These are phyloP conservation scores for Pseudomyrmex cubaensis DNA, from an alignment of 1,140 invertebrate genomes.

Conservation along the genomic window DNA sequence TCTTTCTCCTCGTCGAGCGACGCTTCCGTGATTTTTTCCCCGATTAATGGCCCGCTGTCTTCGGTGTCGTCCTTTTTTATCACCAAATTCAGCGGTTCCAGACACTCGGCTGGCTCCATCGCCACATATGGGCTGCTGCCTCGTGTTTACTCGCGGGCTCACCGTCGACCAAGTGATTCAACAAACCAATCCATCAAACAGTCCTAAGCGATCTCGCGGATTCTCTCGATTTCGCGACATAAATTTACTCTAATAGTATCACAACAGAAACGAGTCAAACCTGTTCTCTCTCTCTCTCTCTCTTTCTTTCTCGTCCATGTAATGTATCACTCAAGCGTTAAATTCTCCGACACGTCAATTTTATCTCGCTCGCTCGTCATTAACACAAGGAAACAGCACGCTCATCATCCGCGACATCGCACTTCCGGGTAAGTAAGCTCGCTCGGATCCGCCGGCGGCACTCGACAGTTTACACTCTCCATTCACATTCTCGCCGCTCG, in stretches of 20 bases:
- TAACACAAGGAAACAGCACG: not conserved
- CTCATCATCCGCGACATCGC: not conserved
- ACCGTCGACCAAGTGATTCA: constrained; percentile 44
- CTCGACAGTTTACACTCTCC: constrained; percentile 22
- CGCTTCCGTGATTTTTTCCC: constrained; percentile 72
- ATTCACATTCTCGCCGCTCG: constrained; percentile 11
- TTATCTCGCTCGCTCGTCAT: not conserved
- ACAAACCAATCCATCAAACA: constrained; percentile 69
- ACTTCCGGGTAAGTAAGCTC: constrained; percentile 3
- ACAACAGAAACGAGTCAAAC: not conserved
- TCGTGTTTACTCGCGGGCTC: constrained; percentile 55
- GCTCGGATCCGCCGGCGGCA: not conserved
- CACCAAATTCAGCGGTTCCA: constrained; percentile 84
- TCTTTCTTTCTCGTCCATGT: no score
- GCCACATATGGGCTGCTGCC: constrained; percentile 72
- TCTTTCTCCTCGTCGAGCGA: constrained; percentile 74
- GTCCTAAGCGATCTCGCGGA: constrained; percentile 5
- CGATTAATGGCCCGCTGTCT: constrained; percentile 57
- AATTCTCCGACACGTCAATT: no score
- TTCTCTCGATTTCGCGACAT: not conserved
- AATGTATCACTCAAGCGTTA: no score
- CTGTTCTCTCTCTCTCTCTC: no score
- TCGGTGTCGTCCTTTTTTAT: constrained; percentile 81
- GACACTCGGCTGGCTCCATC: constrained; percentile 84
- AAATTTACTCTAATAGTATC: not conserved